A percentile compares a stretch with the other conserved stretches of the same genome.
These are phyloP conservation scores for Noctua comes DNA, from an alignment of 2,888 invertebrate species.

Conservation along the genomic window DNA sequence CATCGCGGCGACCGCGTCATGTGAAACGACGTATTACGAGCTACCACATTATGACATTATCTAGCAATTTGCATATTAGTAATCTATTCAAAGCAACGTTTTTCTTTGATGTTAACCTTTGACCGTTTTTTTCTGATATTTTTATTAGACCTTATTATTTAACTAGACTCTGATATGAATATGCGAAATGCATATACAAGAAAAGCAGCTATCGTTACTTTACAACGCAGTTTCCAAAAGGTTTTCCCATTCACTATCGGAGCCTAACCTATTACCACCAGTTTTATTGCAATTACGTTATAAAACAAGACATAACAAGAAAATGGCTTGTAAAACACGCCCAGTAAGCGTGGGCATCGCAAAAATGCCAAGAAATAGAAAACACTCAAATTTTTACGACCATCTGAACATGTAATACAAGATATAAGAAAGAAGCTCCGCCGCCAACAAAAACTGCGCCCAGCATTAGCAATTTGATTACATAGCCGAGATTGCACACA, in stretches of 20 bases:
- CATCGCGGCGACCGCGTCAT: conserved; percentile 74
- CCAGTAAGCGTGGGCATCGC: conserved; percentile 48
- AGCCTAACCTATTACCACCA: conserved; percentile 27
- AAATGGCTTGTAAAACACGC: conserved; percentile 56
- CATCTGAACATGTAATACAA: conserved; percentile 52
- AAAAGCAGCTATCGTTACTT: conserved; percentile 1
- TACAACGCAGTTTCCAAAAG: conserved; percentile 3
- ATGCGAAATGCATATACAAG: background rate
- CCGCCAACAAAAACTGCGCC: conserved; percentile 70
- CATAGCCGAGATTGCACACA: conserved; percentile 75
- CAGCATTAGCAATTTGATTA: conserved; percentile 78
- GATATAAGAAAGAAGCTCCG: conserved; percentile 51
- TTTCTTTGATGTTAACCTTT: conserved; percentile 85
- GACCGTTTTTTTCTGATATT: conserved; percentile 74
- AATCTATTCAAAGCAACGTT: conserved; percentile 79
- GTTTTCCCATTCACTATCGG: conserved; percentile 31
- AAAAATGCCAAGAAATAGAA: conserved; percentile 55
- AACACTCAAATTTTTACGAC: conserved; percentile 60
- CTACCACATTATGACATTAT: conserved; percentile 84
- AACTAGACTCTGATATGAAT: background rate
- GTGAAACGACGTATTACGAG: conserved; percentile 76
- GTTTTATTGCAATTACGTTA: conserved; percentile 48
- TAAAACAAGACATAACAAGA: conserved; percentile 57
- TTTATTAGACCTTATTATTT: conserved; percentile 47
- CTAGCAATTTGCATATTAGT: conserved; percentile 84